Base-by-base conservation (phyloP, 2,113 vertebrate genomes). In the Rhynchomys soricoides region DNA sequence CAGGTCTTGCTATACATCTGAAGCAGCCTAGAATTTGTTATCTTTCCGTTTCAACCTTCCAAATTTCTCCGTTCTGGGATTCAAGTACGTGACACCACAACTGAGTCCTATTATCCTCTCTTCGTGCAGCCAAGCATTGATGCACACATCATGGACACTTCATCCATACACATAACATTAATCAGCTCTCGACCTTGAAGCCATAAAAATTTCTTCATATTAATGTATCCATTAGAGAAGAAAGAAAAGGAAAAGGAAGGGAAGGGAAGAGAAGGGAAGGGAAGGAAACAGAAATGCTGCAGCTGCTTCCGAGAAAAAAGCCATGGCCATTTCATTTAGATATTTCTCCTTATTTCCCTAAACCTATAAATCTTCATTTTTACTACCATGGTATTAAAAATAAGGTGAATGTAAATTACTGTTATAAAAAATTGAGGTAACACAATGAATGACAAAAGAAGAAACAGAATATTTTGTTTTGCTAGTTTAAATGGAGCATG, bases 101-200 rank as follows among this genome's bases (percentile, higher is more conserved):
- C 50, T 73, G 21, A 31, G 34, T 40, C 6, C 12, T 87, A 15
- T 93, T 12, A 78, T 31, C 15, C 24, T 50, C 43, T 68, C 31
- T 50, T 11, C 1, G 7, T 68, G 43, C 37, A 48, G 37, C 50
- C 4, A 66, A 10, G 12, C 55, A 83, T 62, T 57, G 31, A 37
- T 24, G 4, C 45, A 22, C 4, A 68, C 10, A 48, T 66, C 19
- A 15, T 21, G 9, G 12, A 86, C 62, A 37, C 19, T 8, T 50
- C 31, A 50, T 68, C 5, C 21, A 52, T 71, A 71, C 12, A 71
- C 17, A 71, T 50, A 55, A 37, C 43, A 66, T 94, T 86, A 75
- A 59, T 95, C 94, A 93, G 40, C 83, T 93, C 48, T 73, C 86
- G 52, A 85, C 74, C 43, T 94, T 86, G 64, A 95, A 86, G 22